These are phyloP conservation scores for Fratercula arctica DNA, from an alignment of 2,797 vertebrate species.

Conservation along the genomic window DNA sequence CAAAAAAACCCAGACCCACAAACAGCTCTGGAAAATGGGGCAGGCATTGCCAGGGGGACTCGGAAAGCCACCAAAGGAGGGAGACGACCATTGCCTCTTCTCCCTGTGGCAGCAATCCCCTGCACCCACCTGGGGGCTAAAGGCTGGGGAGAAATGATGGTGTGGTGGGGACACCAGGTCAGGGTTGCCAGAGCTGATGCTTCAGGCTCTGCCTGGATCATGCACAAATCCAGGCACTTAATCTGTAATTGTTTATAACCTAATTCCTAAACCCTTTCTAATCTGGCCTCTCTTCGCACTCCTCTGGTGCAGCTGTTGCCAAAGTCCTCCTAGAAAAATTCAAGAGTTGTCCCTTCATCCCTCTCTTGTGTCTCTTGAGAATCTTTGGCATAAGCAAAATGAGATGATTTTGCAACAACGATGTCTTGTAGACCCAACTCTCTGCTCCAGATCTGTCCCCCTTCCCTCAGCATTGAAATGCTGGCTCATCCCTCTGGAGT, in stretches of 20 bases:
- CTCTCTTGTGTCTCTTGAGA: neutral
- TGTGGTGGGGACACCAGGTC: neutral
- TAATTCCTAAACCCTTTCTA: neutral
- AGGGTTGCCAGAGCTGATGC: neutral
- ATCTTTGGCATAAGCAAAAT: neutral
- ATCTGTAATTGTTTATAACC: neutral
- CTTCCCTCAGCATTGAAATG: neutral
- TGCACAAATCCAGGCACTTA: neutral
- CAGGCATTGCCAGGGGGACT: neutral
- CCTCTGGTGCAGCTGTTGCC: neutral
- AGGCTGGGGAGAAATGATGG: neutral
- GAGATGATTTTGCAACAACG: neutral
- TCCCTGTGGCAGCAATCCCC: neutral
- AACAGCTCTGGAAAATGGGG: neutral
- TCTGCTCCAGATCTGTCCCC: neutral
- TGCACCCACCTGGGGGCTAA: accelerated
- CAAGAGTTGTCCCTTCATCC: neutral
- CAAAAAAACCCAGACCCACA: neutral
- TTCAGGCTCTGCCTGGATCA: neutral
- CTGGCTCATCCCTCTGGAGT: neutral
- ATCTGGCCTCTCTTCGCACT: neutral
- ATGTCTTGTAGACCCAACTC: neutral
- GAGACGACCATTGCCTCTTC: neutral
- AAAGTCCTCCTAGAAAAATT: neutral
- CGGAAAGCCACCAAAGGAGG: neutral